Conservation (phyloP, 1,140 invertebrate genomes). For the Batillaria attramentaria region DNA sequence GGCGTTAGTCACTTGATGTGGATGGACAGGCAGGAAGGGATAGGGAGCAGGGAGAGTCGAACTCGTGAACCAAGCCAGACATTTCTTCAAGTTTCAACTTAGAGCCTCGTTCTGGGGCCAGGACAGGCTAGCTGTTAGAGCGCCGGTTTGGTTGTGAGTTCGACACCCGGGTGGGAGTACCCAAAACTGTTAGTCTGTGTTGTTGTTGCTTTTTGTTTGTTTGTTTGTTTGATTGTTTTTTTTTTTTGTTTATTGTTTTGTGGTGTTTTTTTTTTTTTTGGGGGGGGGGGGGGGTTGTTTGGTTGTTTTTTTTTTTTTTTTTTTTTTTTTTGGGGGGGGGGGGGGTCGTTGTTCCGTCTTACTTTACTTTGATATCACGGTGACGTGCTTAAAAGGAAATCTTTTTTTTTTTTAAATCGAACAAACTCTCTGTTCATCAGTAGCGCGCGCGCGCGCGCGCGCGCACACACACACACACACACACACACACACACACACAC, state of each 20-base stretch:
- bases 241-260: neutral
- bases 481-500: constrained; percentile 14
- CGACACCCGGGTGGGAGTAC: too few species aligned
- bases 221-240: too few species aligned
- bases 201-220: too few species aligned
- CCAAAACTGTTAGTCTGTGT: too few species aligned
- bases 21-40: too few species aligned
- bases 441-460: neutral
- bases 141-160: too few species aligned
- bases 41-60: too few species aligned
- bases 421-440: neutral
- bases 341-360: neutral
- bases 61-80: too few species aligned
- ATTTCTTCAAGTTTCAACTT: too few species aligned
- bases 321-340: neutral
- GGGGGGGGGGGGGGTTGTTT: neutral
- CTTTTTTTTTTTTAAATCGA: neutral
- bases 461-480: neutral
- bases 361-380: neutral
- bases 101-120: too few species aligned
- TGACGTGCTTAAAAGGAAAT: neutral
- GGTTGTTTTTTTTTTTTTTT: neutral
- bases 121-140: too few species aligned
- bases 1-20: too few species aligned
- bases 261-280: neutral